These are phyloP conservation scores for Hexactinellida sp. DNA, from an alignment of 37 sponge, comb jelly and placozoan genomes.

Conservation along the genomic window DNA sequence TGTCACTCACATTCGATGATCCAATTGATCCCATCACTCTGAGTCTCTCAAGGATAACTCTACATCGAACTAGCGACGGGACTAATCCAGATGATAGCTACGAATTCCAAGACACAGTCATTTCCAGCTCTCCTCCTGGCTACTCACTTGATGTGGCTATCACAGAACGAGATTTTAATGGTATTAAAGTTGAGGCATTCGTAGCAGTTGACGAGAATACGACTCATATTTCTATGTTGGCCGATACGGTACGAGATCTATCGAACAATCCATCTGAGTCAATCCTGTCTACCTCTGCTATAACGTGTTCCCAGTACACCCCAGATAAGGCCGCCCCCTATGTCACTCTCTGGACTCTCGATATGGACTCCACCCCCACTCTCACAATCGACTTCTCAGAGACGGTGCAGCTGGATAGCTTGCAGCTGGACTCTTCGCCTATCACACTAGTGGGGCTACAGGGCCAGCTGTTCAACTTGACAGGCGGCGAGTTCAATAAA, in stretches of 20 bases:
- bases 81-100: neutral
- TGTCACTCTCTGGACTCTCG: neutral
- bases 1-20: constrained; percentile 25
- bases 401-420: neutral
- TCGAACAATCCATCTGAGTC: neutral
- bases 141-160: neutral
- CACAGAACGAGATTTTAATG: constrained; percentile 14
- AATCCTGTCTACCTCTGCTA: neutral
- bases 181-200: neutral
- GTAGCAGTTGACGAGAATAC: neutral
- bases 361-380: constrained; percentile 13
- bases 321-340: neutral
- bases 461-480: neutral
- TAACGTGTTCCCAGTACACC: neutral
- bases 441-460: neutral
- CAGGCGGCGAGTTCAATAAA: neutral
- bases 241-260: constrained; percentile 4
- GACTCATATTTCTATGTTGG: constrained; percentile 20
- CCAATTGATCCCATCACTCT: constrained; percentile 18
- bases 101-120: neutral
- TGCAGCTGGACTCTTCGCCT: neutral
- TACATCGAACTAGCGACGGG: constrained; percentile 12
- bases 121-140: constrained; percentile 13
- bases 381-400: neutral
- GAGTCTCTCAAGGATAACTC: neutral